phyloP scores from a whole-genome alignment of 1,140 invertebrate species.

The Zeugodacus cucurbitae region DNA sequence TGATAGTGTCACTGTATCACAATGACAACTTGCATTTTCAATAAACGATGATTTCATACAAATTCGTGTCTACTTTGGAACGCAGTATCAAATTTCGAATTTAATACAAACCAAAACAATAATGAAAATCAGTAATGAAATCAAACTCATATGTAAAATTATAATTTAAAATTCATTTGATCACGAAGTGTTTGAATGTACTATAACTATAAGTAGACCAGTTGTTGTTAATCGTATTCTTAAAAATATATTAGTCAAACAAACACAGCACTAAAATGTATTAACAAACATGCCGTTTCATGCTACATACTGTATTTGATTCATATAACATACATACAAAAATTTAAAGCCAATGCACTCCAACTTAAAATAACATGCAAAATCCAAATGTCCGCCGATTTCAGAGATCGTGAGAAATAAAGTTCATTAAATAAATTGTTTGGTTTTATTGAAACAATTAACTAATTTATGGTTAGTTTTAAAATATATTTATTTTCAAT shows the following conservation, averaged over 20 bases:
- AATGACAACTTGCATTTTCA: neutral
- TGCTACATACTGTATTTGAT: neutral
- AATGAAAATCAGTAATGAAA: neutral
- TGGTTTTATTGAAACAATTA: neutral
- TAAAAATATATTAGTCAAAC: neutral
- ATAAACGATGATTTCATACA: no score
- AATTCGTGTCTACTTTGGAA: neutral
- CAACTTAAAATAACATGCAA: neutral
- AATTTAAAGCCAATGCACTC: no score
- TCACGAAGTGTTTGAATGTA: neutral
- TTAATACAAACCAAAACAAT: neutral
- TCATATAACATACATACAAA: neutral
- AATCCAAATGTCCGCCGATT: neutral
- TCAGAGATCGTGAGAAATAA: constrained; percentile 8
- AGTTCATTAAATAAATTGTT: neutral
- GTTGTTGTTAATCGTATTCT: neutral
- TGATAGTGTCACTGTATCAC: neutral
- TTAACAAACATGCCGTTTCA: neutral
- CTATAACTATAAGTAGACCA: neutral
- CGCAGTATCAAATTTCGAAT: neutral
- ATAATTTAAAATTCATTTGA: neutral
- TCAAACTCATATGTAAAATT: neutral
- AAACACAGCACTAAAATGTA: neutral
- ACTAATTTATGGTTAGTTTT: no score
- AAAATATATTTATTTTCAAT: no score